These are phyloP conservation scores for Sternarchorhynchus goeldii DNA, from an alignment of 2,797 vertebrate species.

Conservation along the genomic window DNA sequence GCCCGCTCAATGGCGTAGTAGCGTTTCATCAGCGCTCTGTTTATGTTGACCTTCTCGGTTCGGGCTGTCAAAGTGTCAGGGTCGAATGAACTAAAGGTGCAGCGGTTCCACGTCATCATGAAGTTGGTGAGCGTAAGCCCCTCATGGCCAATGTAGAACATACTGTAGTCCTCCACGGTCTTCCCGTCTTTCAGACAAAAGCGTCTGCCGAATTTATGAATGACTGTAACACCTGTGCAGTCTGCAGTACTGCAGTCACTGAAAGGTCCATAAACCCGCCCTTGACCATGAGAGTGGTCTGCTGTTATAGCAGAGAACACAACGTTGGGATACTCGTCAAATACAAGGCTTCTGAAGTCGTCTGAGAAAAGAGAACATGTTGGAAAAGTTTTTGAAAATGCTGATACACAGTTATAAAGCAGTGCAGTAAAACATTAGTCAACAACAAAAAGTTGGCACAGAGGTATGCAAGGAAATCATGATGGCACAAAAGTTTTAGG, in stretches of 20 bases:
- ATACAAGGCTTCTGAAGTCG: constrained; percentile 63
- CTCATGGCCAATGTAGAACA: constrained; percentile 80
- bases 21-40: constrained; percentile 85
- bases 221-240: constrained; percentile 24
- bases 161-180: constrained; percentile 65
- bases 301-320: constrained; percentile 68
- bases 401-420: not conserved
- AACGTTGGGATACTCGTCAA: constrained; percentile 71
- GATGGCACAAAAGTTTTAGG: too few species aligned
- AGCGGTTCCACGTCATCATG: constrained; percentile 89
- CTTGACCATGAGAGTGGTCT: constrained; percentile 60
- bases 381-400: not conserved
- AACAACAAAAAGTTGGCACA: not conserved
- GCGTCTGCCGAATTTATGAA: constrained; percentile 74
- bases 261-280: constrained; percentile 25
- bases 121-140: constrained; percentile 82
- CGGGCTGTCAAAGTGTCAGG: constrained; percentile 74
- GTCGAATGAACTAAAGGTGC: constrained; percentile 84
- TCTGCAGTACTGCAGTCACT: constrained; percentile 17
- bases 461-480: too few species aligned
- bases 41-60: constrained; percentile 77
- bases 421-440: not conserved
- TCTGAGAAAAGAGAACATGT: constrained; percentile 60
- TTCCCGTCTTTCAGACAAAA: constrained; percentile 65
- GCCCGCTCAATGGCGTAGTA: constrained; percentile 90